These are phyloP conservation scores for Parelbella ahira DNA, from an alignment of 2,888 invertebrate genomes.

Conservation along the genomic window DNA sequence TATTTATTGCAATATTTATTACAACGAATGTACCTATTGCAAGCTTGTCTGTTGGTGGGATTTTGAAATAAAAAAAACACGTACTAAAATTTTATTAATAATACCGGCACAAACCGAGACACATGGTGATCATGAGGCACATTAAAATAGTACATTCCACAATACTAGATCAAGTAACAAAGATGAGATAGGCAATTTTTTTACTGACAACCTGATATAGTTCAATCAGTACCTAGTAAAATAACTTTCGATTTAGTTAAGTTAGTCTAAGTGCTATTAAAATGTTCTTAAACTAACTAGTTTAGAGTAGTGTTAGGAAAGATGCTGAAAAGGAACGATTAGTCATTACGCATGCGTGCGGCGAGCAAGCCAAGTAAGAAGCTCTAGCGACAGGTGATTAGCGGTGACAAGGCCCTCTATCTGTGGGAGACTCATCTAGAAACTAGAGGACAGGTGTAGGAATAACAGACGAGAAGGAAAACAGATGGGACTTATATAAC, in stretches of 20 bases:
- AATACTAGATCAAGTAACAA: conserved; percentile 31
- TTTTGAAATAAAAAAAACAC: too few relatives aligned
- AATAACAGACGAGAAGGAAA: conserved; percentile 12
- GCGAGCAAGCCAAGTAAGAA: conserved; percentile 68
- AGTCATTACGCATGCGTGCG: conserved; percentile 75
- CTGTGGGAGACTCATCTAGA: conserved; percentile 29
- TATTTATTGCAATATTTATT: too few relatives aligned
- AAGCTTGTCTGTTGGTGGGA: too few relatives aligned
- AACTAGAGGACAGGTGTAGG: conserved; percentile 22
- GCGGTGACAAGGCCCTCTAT: conserved; percentile 57
- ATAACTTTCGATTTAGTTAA: too few relatives aligned
- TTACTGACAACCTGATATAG: too few relatives aligned
- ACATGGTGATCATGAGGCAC: too few relatives aligned
- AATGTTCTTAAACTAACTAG: conserved; percentile 37
- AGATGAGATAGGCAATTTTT: conserved; percentile 60
- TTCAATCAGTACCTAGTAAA: too few relatives aligned
- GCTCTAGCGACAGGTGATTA: conserved; percentile 59
- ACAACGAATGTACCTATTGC: too few relatives aligned
- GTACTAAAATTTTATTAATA: too few relatives aligned
- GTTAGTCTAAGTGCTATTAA: conserved; percentile 41
- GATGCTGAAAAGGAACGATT: conserved; percentile 78
- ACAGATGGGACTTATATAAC: too few relatives aligned
- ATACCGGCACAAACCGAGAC: too few relatives aligned
- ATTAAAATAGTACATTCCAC: too few relatives aligned
- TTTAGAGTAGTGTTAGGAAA: conserved; percentile 69